These are phyloP conservation scores for Enteromius mattozi DNA, from an alignment of 2,797 vertebrate species.

Conservation along the genomic window DNA sequence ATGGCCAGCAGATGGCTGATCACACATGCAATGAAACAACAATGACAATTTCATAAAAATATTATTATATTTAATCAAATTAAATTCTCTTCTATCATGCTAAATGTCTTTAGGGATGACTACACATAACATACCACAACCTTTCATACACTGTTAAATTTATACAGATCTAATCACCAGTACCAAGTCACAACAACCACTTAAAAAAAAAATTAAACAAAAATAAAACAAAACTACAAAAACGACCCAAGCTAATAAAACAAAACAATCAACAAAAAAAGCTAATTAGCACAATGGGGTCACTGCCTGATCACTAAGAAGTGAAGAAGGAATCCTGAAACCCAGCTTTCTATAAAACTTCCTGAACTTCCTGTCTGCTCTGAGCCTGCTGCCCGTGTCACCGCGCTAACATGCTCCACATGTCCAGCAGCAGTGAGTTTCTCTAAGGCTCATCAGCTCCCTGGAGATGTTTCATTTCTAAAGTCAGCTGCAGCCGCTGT, in stretches of 20 bases:
- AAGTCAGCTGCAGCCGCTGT: conserved; percentile 57
- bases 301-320: neutral
- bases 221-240: neutral
- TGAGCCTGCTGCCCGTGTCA: neutral
- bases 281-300: neutral
- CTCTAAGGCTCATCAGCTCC: conserved; percentile 33
- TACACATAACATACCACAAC: neutral
- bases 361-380: conserved; percentile 1
- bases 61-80: neutral
- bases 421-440: conserved; percentile 11
- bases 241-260: neutral
- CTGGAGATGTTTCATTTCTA: conserved; percentile 45
- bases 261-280: neutral
- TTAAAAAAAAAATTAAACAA: neutral
- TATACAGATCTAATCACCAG: neutral
- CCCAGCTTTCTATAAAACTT: neutral
- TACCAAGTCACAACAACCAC: neutral
- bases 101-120: neutral
- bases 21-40: neutral
- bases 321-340: neutral
- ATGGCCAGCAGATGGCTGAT: conserved; percentile 32
- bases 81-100: neutral
- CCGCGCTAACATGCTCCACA: conserved; percentile 42
- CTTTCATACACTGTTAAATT: neutral
- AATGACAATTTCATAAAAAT: neutral